Base-by-base conservation (phyloP, 1,140 invertebrate genomes). In the Sycophaga agraensis region DNA sequence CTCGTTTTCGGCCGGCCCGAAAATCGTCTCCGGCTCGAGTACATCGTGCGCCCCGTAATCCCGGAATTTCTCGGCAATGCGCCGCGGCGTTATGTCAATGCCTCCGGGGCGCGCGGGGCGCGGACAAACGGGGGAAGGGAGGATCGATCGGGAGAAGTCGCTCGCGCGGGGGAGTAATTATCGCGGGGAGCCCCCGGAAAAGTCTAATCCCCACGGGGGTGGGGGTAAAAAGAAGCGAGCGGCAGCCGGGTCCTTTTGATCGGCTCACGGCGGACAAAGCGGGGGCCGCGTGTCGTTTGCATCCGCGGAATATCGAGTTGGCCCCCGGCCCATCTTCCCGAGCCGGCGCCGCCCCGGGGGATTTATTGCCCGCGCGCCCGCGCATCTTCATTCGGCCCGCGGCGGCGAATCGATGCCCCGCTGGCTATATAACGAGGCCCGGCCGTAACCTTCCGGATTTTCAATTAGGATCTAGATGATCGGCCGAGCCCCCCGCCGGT, bases 401-500 rank as follows among this genome's bases (percentile, higher is more conserved):
- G 12, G 2, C 24, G 4, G 17, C 24, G 37, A 50, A 50, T 59
- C 57, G 45, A 59, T 59, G 24, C 19, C 24, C 17, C 17, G 22
- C 39, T 28, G 16, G 4, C 6, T 43, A 6, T 43, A 28, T 58
- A 58, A 58, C 43, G 42, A 48, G 56, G 37, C 21, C 43, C 34
- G 24, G 56, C 45, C 35, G 46, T 59, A 59, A 59, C 46, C 48
- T 59, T 59, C 53, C 39, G 58, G 58, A 59, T 53, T 59, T 59
- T 59, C 58, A 59, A 59, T 59, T 59, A 59, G 48, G 58, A 59
- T 35, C 50, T 35, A n/a, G 34, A 34, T 37, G 40, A n/a, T 19
- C 42, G 11, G 17, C 26, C 14, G 17, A 4, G 0, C 17, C 31
- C 9, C 16, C n/a, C n/a, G n/a, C n/a, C n/a, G n/a, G n/a, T n/a